Conservation (phyloP, 2,113 vertebrate genomes). For the Limanda limanda region DNA sequence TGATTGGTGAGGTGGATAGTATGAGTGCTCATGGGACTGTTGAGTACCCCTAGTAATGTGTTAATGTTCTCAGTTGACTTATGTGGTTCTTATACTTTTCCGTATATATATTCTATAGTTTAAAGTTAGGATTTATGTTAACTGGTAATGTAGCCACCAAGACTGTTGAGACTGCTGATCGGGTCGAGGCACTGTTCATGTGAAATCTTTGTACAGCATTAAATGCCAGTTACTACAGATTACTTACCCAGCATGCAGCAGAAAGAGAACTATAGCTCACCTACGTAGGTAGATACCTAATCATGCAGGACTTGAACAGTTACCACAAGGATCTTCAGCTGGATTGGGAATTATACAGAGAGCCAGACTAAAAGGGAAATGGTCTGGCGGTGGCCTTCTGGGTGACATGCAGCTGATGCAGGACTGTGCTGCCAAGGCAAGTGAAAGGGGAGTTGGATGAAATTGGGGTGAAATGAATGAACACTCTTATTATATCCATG, state of each 20-base stretch:
- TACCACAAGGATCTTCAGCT: not conserved
- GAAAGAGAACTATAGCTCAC: too few relatives aligned
- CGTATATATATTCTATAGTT: too few relatives aligned
- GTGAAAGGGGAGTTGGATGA: not conserved
- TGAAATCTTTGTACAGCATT: too few relatives aligned
- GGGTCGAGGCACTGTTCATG: too few relatives aligned
- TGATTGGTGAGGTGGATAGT: too few relatives aligned
- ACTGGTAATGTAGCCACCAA: too few relatives aligned
- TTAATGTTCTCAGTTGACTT: too few relatives aligned
- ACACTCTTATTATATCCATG: not conserved
- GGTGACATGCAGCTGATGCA: not conserved
- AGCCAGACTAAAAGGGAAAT: conserved; percentile 2
- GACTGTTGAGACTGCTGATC: too few relatives aligned
- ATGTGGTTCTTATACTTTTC: too few relatives aligned
- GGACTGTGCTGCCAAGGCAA: not conserved
- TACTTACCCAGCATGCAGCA: not conserved
- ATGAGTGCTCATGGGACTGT: too few relatives aligned
- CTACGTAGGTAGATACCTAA: not conserved
- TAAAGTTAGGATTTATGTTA: too few relatives aligned
- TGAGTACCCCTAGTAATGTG: too few relatives aligned
- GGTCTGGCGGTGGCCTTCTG: not conserved
- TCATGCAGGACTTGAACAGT: not conserved
- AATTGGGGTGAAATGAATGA: not conserved
- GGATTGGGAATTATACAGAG: not conserved
- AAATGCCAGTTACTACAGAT: not conserved